Conservation (phyloP, 2,888 invertebrate genomes). For the Cataglyphis cursor region DNA sequence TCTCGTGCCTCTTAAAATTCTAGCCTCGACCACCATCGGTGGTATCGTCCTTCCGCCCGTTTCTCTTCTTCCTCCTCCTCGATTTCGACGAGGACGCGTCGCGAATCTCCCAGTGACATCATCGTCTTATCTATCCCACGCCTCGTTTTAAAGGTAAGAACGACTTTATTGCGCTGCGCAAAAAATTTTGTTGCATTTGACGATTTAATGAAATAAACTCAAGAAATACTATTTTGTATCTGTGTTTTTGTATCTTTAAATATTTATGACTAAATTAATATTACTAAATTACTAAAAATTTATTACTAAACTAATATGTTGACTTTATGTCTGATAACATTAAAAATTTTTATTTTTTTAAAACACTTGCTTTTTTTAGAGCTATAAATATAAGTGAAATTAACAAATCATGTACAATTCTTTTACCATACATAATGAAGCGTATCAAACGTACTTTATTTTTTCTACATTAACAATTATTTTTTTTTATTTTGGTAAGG, state of each 20-base stretch:
- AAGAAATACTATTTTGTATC: background rate
- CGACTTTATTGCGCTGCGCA: slow-evolving; percentile 32
- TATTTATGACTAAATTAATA: slow-evolving; percentile 3
- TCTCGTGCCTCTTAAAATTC: slow-evolving; percentile 64
- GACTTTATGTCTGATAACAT: background rate
- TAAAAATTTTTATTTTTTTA: background rate
- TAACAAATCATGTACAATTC: background rate
- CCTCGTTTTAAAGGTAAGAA: background rate
- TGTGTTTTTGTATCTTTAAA: background rate
- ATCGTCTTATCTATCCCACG: slow-evolving; percentile 26
- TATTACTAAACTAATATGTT: background rate
- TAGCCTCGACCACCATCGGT: slow-evolving; percentile 55
- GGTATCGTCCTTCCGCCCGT: slow-evolving; percentile 40
- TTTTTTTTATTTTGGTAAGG: slow-evolving; percentile 8
- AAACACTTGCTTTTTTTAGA: background rate
- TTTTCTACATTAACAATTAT: slow-evolving; percentile 1
- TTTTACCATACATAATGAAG: background rate
- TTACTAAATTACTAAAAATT: background rate
- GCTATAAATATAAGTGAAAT: background rate
- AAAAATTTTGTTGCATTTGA: slow-evolving; percentile 25
- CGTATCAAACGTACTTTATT: slow-evolving; percentile 27
- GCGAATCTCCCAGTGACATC: slow-evolving; percentile 23
- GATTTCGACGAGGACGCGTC: slow-evolving; percentile 49
- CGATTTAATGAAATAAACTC: slow-evolving; percentile 56
- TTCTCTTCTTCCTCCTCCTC: slow-evolving; percentile 12